These are phyloP conservation scores for Ooceraea biroi DNA, from an alignment of 1,140 invertebrate species.

Conservation along the genomic window DNA sequence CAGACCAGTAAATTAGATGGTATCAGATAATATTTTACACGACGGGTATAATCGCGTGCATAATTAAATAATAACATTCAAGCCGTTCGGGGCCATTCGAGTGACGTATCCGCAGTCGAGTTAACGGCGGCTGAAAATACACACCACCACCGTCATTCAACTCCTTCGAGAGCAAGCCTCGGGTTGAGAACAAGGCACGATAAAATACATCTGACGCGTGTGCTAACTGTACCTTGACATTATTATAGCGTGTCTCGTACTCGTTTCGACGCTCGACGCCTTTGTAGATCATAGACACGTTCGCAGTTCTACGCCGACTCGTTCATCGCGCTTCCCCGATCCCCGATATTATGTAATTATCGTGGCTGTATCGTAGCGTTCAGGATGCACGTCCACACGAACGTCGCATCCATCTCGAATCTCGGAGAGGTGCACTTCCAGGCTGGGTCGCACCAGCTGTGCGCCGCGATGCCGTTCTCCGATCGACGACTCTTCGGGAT, in stretches of 20 bases:
- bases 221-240: conserved; percentile 73
- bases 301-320: not conserved
- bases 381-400: too few relatives aligned
- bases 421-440: too few relatives aligned
- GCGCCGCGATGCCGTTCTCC: too few relatives aligned
- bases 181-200: conserved; percentile 30
- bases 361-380: too few relatives aligned
- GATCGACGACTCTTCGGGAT: too few relatives aligned
- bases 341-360: not conserved
- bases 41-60: not conserved
- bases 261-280: conserved; percentile 31
- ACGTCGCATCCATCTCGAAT: too few relatives aligned
- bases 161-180: conserved; percentile 6
- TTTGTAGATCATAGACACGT: conserved; percentile 24
- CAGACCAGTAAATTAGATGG: too few relatives aligned
- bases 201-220: conserved; percentile 53
- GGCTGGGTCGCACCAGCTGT: too few relatives aligned
- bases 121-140: conserved; percentile 29
- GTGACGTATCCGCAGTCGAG: not conserved
- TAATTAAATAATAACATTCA: not conserved
- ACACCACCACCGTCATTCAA: not conserved
- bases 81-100: not conserved
- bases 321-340: not conserved
- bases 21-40: not conserved
- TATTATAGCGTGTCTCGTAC: conserved; percentile 54